Conservation (phyloP, 2,888 invertebrate genomes). For the Synanthedon andrenaeformis region DNA sequence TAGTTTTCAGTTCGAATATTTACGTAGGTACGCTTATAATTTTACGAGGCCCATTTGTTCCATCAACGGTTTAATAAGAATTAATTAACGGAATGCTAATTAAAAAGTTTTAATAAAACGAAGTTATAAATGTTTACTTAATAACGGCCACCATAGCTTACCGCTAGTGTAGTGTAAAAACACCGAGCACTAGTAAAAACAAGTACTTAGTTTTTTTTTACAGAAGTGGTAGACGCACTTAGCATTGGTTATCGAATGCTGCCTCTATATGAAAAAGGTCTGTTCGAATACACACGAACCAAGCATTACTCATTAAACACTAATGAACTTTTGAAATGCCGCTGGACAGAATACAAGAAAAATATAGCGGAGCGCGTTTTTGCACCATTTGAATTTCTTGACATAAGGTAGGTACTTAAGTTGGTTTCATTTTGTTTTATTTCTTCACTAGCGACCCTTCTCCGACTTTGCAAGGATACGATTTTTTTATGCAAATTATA, state of each 20-base stretch:
- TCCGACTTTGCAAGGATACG: not conserved
- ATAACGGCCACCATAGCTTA: no score
- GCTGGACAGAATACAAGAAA: slow-evolving; percentile 21
- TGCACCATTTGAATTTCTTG: slow-evolving; percentile 22
- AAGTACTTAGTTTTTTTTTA: not conserved
- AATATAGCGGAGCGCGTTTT: slow-evolving; percentile 13
- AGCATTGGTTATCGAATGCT: slow-evolving; percentile 25
- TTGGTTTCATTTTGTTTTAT: not conserved
- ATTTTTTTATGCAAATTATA: not conserved
- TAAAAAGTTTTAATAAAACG: no score
- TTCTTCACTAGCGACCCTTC: not conserved
- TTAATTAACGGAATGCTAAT: no score
- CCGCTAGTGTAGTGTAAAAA: no score
- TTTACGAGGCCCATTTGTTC: no score
- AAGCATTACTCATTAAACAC: slow-evolving; percentile 28
- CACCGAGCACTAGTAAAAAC: no score
- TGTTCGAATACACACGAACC: slow-evolving; percentile 23
- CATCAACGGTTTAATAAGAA: no score
- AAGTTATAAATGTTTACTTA: no score
- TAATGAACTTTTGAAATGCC: slow-evolving; percentile 27
- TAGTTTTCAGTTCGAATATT: no score
- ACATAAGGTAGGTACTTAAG: slow-evolving; percentile 30
- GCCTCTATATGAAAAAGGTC: slow-evolving; percentile 33
- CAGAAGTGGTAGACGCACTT: slow-evolving; percentile 27
- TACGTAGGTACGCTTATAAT: no score